Percentiles rank a stretch among this genome's conserved stretches.
Conservation (phyloP, 2,113 vertebrate species). For the Cynoglossus semilaevis region DNA sequence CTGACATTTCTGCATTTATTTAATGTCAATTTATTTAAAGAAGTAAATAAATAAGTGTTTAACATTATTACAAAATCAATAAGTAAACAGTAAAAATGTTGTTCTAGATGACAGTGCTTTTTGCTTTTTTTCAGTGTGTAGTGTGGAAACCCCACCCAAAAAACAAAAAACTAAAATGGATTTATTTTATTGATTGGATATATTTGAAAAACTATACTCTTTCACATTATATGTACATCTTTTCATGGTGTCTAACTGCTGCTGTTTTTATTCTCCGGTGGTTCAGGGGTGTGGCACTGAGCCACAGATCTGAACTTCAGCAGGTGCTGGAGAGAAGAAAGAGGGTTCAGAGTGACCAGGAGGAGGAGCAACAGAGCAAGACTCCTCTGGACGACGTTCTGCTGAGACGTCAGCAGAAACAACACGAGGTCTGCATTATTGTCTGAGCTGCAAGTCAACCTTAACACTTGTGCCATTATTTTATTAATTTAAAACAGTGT, state of each 20-base stretch:
- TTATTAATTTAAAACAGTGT: background rate
- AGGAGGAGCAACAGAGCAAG: conserved; percentile 58
- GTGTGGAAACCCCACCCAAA: too few species aligned
- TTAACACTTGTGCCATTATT: background rate
- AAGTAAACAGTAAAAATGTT: too few species aligned
- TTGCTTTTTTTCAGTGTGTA: too few species aligned
- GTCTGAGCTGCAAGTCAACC: background rate
- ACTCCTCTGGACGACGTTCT: conserved; percentile 69
- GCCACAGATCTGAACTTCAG: conserved; percentile 73
- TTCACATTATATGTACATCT: background rate
- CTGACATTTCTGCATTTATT: background rate
- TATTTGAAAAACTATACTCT: too few species aligned
- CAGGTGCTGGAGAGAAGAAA: conserved; percentile 71
- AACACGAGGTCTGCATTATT: conserved; percentile 56
- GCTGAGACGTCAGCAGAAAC: conserved; percentile 67
- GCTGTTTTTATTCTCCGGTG: conserved; percentile 10
- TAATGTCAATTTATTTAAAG: too few species aligned
- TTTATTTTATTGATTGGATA: too few species aligned
- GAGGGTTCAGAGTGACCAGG: conserved; percentile 60
- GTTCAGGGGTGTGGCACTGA: conserved; percentile 66
- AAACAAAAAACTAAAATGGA: too few species aligned
- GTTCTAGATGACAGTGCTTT: too few species aligned
- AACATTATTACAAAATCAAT: too few species aligned
- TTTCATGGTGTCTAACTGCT: background rate
- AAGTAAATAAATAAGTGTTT: too few species aligned